Evolutionary conservation across 2,888 invertebrate genomes (phyloP).

Genomic region (Drosophila demipolita): DNA sequence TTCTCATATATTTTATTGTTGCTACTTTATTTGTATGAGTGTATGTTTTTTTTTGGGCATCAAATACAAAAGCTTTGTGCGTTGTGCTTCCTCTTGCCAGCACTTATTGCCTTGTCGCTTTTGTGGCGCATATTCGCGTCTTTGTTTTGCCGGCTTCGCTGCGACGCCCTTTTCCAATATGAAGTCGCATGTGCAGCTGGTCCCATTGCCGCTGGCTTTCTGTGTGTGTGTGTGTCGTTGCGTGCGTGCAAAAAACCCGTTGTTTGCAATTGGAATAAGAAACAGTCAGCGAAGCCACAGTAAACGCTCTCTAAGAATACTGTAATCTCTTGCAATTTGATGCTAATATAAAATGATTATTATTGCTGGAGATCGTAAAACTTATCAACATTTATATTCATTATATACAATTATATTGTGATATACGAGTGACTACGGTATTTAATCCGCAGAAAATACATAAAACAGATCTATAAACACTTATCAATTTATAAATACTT

Average conservation of each 20-base stretch:
- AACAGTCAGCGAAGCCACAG: neutral
- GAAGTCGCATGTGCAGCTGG: conserved; percentile 60
- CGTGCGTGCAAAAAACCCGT: conserved; percentile 12
- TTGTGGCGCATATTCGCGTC: conserved; percentile 61
- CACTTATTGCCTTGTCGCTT: conserved; percentile 53
- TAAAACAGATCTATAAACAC: conserved; percentile 1
- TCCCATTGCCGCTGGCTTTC: conserved; percentile 16
- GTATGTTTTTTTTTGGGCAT: conserved; percentile 28
- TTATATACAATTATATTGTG: neutral
- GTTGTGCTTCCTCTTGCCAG: conserved; percentile 23
- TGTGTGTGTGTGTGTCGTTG: conserved; percentile 8
- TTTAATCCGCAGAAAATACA: neutral
- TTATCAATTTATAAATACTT: conserved; percentile 16
- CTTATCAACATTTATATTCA: neutral
- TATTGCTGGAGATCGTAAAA: neutral
- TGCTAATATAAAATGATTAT: neutral
- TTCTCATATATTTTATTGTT: conserved; percentile 10
- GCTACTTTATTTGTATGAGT: conserved; percentile 10
- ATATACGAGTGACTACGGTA: neutral
- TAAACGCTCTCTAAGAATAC: neutral
- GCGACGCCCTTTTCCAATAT: conserved; percentile 69
- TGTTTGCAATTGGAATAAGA: conserved; percentile 20
- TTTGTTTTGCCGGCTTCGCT: conserved; percentile 75
- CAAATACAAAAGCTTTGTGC: conserved; percentile 21
- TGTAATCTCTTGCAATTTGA: too few relatives aligned